Conservation (phyloP, 1,140 invertebrate species). For the Drosophila dunni region DNA sequence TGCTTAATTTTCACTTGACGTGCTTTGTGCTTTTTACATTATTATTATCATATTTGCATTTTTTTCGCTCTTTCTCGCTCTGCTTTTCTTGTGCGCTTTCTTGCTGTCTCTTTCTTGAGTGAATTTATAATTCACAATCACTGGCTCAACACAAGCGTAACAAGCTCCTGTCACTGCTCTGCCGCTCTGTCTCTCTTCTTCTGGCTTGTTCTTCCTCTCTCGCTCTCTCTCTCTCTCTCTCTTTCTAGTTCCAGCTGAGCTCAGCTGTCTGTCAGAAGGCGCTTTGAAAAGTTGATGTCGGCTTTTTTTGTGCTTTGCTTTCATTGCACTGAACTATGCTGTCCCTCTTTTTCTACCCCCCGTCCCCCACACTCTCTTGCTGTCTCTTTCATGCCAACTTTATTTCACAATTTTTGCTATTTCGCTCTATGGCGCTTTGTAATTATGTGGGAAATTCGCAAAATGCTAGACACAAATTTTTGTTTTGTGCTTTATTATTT, state of each 20-base stretch:
- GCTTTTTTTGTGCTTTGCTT: constrained; percentile 47
- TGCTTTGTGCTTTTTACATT: constrained; percentile 70
- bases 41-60: constrained; percentile 82
- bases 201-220: neutral
- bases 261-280: constrained; percentile 46
- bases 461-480: constrained; percentile 78
- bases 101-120: constrained; percentile 10
- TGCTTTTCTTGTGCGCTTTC: neutral
- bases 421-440: constrained; percentile 58
- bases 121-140: constrained; percentile 50
- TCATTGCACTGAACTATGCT: constrained; percentile 43
- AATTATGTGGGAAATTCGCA: constrained; percentile 80
- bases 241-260: constrained; percentile 23
- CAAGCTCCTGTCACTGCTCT: constrained; percentile 6
- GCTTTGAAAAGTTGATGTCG: constrained; percentile 40
- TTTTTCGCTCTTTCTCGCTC: constrained; percentile 25
- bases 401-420: constrained; percentile 18
- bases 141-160: constrained; percentile 45
- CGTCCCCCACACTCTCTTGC: neutral
- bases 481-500: constrained; percentile 12
- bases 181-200: neutral
- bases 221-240: constrained; percentile 11
- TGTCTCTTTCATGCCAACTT: neutral
- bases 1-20: constrained; percentile 80
- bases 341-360: constrained; percentile 20